A percentile compares a stretch with the other conserved stretches of the same genome.
Evolutionary conservation across 2,113 vertebrate species (phyloP).

Genomic region (Saimiri boliviensis): DNA sequence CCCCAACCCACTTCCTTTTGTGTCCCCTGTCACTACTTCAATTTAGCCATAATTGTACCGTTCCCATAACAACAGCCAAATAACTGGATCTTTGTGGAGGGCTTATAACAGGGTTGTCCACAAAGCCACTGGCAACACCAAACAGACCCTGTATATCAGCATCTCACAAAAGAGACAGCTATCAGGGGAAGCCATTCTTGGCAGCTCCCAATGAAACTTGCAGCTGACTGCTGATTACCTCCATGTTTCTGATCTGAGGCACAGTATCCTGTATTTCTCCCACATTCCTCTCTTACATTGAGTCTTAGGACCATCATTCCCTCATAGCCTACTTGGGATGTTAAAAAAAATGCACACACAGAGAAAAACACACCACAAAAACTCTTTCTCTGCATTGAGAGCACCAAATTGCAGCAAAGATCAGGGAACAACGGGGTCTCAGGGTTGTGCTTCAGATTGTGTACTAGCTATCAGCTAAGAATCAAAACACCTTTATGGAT

Average conservation of each 20-base stretch:
- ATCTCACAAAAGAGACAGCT: constrained; percentile 48
- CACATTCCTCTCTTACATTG: background rate
- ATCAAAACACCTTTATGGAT: background rate
- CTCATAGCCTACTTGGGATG: background rate
- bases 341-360: constrained; percentile 22
- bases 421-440: background rate
- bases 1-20: constrained; percentile 37
- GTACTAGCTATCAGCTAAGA: background rate
- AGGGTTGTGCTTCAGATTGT: background rate
- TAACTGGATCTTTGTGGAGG: constrained; percentile 69
- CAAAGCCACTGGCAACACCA: background rate
- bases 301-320: background rate
- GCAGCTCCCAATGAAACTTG: constrained; percentile 21
- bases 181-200: background rate
- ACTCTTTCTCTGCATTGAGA: background rate
- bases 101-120: constrained; percentile 39
- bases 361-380: background rate
- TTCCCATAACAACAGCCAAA: constrained; percentile 83
- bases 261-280: background rate
- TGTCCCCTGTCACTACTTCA: constrained; percentile 66
- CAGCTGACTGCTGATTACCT: background rate
- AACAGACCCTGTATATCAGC: background rate
- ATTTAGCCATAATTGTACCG: constrained; percentile 71
- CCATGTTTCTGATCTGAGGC: background rate
- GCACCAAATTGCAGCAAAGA: constrained; percentile 32